Evolutionary conservation across 2,113 vertebrate species (phyloP).

Genomic region (Seriola dumerili): DNA sequence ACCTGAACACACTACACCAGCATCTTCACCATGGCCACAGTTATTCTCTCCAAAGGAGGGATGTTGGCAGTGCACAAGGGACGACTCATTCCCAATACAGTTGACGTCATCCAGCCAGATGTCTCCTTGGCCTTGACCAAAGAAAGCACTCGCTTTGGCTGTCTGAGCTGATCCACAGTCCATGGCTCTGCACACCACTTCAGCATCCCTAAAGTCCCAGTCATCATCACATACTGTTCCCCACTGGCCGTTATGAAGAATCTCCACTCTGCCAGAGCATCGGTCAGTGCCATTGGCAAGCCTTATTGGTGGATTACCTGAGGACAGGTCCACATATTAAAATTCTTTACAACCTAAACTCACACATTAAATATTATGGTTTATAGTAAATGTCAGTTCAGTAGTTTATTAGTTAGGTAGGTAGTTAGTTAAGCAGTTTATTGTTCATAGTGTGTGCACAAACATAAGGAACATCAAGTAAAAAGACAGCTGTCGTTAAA

Average conservation of each 20-base stretch:
- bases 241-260: conserved; percentile 69
- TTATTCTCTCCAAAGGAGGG: conserved; percentile 39
- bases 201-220: conserved; percentile 70
- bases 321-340: neutral
- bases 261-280: conserved; percentile 79
- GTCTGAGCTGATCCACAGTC: conserved; percentile 73
- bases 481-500: neutral
- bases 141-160: conserved; percentile 49
- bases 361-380: no score
- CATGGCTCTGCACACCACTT: conserved; percentile 77
- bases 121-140: conserved; percentile 57
- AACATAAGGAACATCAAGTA: neutral
- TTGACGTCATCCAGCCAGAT: conserved; percentile 69
- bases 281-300: conserved; percentile 67
- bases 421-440: no score
- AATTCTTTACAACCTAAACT: neutral
- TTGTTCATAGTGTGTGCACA: no score
- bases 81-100: conserved; percentile 64
- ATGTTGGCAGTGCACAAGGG: conserved; percentile 61
- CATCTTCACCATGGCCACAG: conserved; percentile 74
- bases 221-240: conserved; percentile 77
- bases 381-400: no score
- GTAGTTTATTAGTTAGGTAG: no score
- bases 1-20: conserved; percentile 82
- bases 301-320: conserved; percentile 45